Percentiles rank a stretch among this genome's conserved stretches.
Conservation (phyloP, 2,113 vertebrate species). For the Larimichthys crocea region DNA sequence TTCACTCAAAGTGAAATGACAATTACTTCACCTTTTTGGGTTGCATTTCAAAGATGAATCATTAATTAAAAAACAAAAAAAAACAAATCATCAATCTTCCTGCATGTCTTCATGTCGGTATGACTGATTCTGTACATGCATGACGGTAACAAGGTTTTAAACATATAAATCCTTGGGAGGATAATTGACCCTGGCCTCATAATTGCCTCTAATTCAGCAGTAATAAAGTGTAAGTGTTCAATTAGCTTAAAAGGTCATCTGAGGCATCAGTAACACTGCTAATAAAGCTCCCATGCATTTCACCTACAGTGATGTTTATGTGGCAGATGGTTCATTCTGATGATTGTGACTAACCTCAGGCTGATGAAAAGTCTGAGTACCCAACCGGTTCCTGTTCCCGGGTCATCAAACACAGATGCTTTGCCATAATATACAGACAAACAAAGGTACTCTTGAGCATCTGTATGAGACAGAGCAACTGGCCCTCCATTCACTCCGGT, state of each 20-base stretch:
- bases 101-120: constrained; percentile 8
- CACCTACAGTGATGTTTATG: constrained; percentile 16
- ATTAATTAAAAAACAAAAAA: constrained; percentile 22
- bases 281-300: constrained; percentile 30
- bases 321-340: constrained; percentile 40
- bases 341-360: constrained; percentile 9
- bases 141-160: constrained; percentile 30
- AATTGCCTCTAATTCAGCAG: constrained; percentile 59
- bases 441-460: too few relatives aligned
- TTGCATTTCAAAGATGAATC: constrained; percentile 35
- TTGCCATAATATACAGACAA: too few relatives aligned
- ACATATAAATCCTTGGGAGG: constrained; percentile 32
- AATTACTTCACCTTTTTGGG: constrained; percentile 30
- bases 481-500: too few relatives aligned
- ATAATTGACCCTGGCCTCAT: constrained; percentile 56
- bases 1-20: constrained; percentile 33
- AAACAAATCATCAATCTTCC: constrained; percentile 40
- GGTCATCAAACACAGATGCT: too few relatives aligned
- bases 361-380: not conserved
- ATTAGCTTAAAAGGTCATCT: constrained; percentile 66
- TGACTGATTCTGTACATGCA: not conserved
- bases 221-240: constrained; percentile 60
- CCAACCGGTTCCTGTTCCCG: too few relatives aligned
- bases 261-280: constrained; percentile 37
- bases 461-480: too few relatives aligned